These are phyloP conservation scores for Otolemur garnettii DNA, from an alignment of 2,113 vertebrate species.

Conservation along the genomic window DNA sequence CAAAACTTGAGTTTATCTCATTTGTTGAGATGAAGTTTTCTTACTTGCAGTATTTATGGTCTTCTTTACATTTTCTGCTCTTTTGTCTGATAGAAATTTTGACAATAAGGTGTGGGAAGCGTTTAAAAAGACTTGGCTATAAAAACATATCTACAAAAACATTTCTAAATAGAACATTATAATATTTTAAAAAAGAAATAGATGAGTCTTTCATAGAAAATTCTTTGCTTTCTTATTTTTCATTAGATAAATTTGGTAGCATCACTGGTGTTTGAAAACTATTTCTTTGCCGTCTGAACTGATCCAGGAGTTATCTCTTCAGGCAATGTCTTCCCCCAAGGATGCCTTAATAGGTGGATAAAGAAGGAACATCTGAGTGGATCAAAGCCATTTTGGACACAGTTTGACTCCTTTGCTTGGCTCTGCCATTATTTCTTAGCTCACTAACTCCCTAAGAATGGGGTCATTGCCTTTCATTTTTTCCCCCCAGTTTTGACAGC, in stretches of 20 bases:
- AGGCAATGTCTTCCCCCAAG: neutral
- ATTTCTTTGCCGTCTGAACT: neutral
- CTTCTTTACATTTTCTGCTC: neutral
- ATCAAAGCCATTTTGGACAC: neutral
- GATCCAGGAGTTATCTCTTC: neutral
- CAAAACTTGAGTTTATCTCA: neutral
- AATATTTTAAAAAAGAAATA: neutral
- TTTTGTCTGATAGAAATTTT: neutral
- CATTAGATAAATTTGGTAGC: neutral
- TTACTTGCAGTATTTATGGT: neutral
- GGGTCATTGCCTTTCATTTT: neutral
- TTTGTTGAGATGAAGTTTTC: slow-evolving; percentile 35
- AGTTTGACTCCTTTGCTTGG: neutral
- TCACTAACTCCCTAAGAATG: neutral
- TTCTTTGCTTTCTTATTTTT: slow-evolving; percentile 31
- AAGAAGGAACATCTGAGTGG: neutral
- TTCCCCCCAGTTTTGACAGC: neutral
- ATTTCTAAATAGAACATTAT: neutral
- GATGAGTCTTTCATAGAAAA: neutral
- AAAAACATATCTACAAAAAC: neutral
- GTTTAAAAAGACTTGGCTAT: slow-evolving; percentile 4
- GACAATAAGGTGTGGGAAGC: neutral
- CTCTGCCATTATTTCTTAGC: neutral
- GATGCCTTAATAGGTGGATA: neutral
- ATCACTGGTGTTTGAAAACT: neutral